Base-by-base conservation (phyloP, 2,888 invertebrate genomes). In the Gryllus longicercus region DNA sequence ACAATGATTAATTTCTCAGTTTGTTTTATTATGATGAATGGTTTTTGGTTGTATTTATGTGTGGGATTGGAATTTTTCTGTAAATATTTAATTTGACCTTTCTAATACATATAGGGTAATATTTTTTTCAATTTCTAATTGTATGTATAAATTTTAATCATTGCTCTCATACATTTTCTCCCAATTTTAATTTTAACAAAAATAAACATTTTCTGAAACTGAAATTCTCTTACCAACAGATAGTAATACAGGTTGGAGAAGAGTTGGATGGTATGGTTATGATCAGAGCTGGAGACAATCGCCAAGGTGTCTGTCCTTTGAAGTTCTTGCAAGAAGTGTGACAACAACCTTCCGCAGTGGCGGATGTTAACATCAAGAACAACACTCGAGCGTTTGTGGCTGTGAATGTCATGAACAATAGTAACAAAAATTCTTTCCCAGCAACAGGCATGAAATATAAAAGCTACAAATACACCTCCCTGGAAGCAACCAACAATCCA, bases 251-350 rank as follows among this genome's bases (percentile, higher is more conserved):
- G 89, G 91, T 96, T 12, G 96, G 96, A 2, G 97, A 97, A 83
- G 97, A 97, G 86, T 90, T 95, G 0, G 96, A 96, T 85, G 97
- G 97, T 50, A 96, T 96, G 92, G 95, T 97, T 82, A 94, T 95
- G 92, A 96, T 98, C 83, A 92, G 97, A 80, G 95, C 95, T 77
- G 96, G 96, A 0, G 95, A 96, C 86, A 96, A 96, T 89, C 95
- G 95, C 84, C 96, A 96, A 88, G 96, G 95, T 81, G 93, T 95
- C 83, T 98, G 97, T 88, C 97, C 97, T n/a, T 88, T 96, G 75
- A 96, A 96, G 87, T 98, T 96, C 86, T 91, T 98, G 82, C 95
- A 96, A 89, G 97, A 97, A 89, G 96, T 96, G 93, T 96, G 96
- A 96, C 81, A 81, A 51, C 50, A 11, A 63, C 74, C 63, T 63